Base-by-base conservation (phyloP, 2,797 vertebrate genomes). In the Parauchenoglanis ngamensis region DNA sequence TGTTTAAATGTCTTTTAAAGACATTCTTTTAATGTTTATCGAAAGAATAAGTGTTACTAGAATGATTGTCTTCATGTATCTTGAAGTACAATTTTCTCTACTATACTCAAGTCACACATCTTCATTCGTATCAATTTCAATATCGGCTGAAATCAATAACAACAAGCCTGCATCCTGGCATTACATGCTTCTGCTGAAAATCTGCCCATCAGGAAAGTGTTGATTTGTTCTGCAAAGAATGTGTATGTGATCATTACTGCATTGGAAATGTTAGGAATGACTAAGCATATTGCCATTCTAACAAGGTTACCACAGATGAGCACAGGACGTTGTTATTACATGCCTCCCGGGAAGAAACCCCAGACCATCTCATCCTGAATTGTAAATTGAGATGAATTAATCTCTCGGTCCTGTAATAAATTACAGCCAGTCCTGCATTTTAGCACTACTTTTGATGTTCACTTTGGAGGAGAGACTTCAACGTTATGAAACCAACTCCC, bases 401-500 rank as follows among this genome's bases (percentile, higher is more conserved):
- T 73, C 61, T 68, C 63, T 7, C 40, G 73, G 59, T 57, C 59
- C 59, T 56, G 25, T 52, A 75, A 35, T 28, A 65, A 44, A 83
- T 65, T 68, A 25, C 61, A 61, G n/a, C 46, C 25, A 57, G 56
- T 8, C 57, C 59, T 52, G 23, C 17, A 57, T 79, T 40, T 31
- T 19, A 82, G 31, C 77, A 17, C 85, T 88, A 84, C 84, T 89
- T 89, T 21, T 59, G 75, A 83, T 86, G 84, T 78, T 68, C 84
- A n/a, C 87, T 87, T 85, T 21, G 21, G 73, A 76, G 21, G 63
- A 86, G 89, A 90, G 78, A 84, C 19, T 83, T 65, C 40, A 73
- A 78, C 40, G 86, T 92, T 92, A 92, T 59, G 84, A 91, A 93
- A 92, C 92, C 77, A 86, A 91, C 92, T 90, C 90, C 91, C 89